Percentiles rank a stretch among this genome's conserved stretches.
Conservation (phyloP, 2,888 invertebrate genomes). For the Strigamia crassipes region DNA sequence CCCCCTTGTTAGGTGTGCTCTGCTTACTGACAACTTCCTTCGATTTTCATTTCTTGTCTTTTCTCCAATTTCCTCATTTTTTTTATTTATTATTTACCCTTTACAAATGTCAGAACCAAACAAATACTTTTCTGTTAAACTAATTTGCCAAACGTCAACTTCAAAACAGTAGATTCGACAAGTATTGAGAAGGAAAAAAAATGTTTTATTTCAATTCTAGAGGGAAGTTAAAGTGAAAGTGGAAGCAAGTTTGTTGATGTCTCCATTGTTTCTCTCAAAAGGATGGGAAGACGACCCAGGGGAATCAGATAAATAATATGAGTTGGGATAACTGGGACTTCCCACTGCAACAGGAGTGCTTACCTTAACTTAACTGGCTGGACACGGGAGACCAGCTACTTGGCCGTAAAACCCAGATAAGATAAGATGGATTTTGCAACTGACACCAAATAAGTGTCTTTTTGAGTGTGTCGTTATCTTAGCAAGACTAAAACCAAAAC, state of each 20-base stretch:
- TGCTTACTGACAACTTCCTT: constrained; percentile 16
- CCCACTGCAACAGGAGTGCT: constrained; percentile 8
- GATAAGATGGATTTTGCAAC: no score
- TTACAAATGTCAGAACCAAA: neutral
- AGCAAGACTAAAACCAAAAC: no score
- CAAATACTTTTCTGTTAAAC: neutral
- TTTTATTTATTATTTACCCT: neutral
- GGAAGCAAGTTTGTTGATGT: constrained; percentile 1
- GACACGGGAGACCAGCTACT: neutral
- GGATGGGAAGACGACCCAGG: neutral
- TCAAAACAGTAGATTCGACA: neutral
- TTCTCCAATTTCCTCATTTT: neutral
- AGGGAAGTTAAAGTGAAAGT: neutral
- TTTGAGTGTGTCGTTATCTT: no score
- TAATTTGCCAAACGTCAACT: neutral
- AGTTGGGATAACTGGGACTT: constrained; percentile 10
- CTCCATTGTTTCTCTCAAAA: neutral
- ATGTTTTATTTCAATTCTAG: neutral
- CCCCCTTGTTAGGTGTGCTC: neutral
- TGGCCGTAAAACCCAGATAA: no score
- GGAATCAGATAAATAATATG: constrained; percentile 28
- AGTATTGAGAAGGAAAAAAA: neutral
- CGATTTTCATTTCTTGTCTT: constrained; percentile 1
- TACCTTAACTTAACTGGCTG: neutral
- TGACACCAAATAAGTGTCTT: no score